Base-by-base conservation (phyloP, 2,888 invertebrate species). In the Xylota sylvarum region DNA sequence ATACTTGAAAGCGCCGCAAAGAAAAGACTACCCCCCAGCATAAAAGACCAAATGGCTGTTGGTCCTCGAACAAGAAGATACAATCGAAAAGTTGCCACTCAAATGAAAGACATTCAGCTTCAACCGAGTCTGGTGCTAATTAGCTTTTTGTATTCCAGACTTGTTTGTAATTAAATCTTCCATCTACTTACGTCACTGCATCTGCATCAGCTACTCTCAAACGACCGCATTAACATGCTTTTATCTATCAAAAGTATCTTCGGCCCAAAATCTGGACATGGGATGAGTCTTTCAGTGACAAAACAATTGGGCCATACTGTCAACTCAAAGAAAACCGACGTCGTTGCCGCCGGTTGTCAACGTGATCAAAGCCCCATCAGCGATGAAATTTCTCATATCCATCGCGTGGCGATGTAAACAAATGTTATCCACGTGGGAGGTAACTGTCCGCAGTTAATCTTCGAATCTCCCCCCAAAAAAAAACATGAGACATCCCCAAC, bases 351-450 rank as follows among this genome's bases (percentile, higher is more conserved):
- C 58, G 40, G 77, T 62, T 78, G 78, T 69, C 78, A 78, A 62
- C 60, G 35, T 62, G 69, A 70, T 70, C 78, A 78, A 55, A 69
- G 58, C 30, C 77, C 30, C 77, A 58, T 50, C 58, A 17, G 17
- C 43, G 55, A 78, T 52, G 50, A 32, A 55, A 70, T 70, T 64
- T 55, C 69, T 9, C 60, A 55, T 14, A 46, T 43, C 52, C 52
- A 60, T 74, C 55, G 23, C 14, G 19, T 27, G 23, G 17, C 23
- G 35, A 43, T 52, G 74, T 43, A 64, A 74, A 74, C 62, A 74
- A 55, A 64, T 55, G 52, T 43, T 2, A 9, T 43, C 43, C 32
- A 52, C 52, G 62, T 74, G 55, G 62, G 74, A 30, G 74, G 23
- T 43, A 12, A 12, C 37, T 17, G 48, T 55, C 40, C 40, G 14